Base-by-base conservation (phyloP, 2,888 invertebrate species). In the Sicus ferrugineus region DNA sequence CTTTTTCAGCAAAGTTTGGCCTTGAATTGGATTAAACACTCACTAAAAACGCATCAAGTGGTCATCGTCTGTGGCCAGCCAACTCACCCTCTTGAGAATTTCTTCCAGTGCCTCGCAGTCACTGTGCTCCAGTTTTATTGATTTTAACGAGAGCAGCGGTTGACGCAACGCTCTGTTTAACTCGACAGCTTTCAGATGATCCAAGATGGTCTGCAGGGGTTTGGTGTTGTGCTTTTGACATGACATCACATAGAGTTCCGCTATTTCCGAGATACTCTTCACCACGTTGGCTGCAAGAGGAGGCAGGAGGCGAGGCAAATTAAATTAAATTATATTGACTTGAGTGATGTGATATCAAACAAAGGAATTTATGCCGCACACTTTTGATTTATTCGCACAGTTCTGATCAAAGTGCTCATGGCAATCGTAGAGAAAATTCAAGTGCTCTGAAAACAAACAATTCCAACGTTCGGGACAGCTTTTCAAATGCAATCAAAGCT, bases 101-200 rank as follows among this genome's bases (percentile, higher is more conserved):
- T 95, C 93, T 83, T 96, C 96, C 64, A 96, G 84, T 19, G 94
- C 90, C 86, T 96, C 95, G 81, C 91, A 90, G 73, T 90, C 91
- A 70, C 89, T 88, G 73, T 89, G 85, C 73, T 90, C 89, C 72
- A 92, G 85, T 73, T 89, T 86, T 74, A 89, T 88, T 71, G 89
- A 89, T 85, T 87, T 84, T 63, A 90, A 84, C 77, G 86, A 85
- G 64, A 93, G 87, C 58, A 89, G 86, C 16, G 89, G 88, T 62
- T 89, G 89, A n/a, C 92, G 88, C 58, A 73, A 69, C 68, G 77
- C 71, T 71, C 78, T 78, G 31, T 79, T 77, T 42, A 85, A 73
- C 72, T 85, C 82, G 38, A 86, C 72, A 16, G 73, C 91, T 88
- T 92, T 89, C 76, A 95, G 87, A 82, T 94, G 94, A 72, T 90